phyloP scores from a whole-genome alignment of 2,888 invertebrate genomes.

The Caenorhabditis virilis region DNA sequence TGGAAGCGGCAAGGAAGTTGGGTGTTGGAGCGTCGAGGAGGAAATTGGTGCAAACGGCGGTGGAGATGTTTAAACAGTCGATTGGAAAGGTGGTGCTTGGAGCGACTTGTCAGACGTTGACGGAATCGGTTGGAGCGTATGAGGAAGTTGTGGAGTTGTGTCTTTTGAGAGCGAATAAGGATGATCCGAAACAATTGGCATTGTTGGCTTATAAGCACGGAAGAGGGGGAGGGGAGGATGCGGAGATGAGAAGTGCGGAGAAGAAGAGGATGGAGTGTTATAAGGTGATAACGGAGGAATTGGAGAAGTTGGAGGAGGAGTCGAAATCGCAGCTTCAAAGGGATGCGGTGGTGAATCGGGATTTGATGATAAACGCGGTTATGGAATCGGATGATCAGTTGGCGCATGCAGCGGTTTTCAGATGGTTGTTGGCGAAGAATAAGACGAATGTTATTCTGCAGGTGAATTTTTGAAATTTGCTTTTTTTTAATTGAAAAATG shows the following conservation, averaged over 20 bases:
- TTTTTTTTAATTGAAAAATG: too few relatives aligned
- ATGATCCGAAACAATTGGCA: slow-evolving; percentile 88
- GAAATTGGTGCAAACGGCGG: slow-evolving; percentile 45
- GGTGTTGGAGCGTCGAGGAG: slow-evolving; percentile 36
- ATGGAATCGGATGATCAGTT: slow-evolving; percentile 79
- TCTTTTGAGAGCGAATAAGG: slow-evolving; percentile 81
- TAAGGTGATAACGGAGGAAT: slow-evolving; percentile 37
- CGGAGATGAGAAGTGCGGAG: slow-evolving; percentile 31
- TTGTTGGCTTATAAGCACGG: slow-evolving; percentile 80
- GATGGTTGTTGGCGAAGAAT: slow-evolving; percentile 58
- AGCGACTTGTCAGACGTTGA: slow-evolving; percentile 40
- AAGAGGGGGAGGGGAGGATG: slow-evolving; percentile 30
- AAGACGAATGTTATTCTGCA: slow-evolving; percentile 51
- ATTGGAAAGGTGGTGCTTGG: slow-evolving; percentile 54
- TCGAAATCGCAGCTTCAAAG: slow-evolving; percentile 14
- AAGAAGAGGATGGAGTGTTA: slow-evolving; percentile 31
- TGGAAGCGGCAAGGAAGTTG: slow-evolving; percentile 45
- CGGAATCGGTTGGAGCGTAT: slow-evolving; percentile 76
- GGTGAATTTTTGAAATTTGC: too few relatives aligned
- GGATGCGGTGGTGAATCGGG: slow-evolving; percentile 71
- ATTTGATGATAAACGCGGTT: slow-evolving; percentile 71
- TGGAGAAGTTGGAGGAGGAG: slow-evolving; percentile 27
- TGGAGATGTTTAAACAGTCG: slow-evolving; percentile 50
- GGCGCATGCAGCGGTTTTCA: slow-evolving; percentile 85
- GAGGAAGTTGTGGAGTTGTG: slow-evolving; percentile 87